These are phyloP conservation scores for Petaurus breviceps DNA, from an alignment of 2,113 vertebrate genomes.

Conservation along the genomic window DNA sequence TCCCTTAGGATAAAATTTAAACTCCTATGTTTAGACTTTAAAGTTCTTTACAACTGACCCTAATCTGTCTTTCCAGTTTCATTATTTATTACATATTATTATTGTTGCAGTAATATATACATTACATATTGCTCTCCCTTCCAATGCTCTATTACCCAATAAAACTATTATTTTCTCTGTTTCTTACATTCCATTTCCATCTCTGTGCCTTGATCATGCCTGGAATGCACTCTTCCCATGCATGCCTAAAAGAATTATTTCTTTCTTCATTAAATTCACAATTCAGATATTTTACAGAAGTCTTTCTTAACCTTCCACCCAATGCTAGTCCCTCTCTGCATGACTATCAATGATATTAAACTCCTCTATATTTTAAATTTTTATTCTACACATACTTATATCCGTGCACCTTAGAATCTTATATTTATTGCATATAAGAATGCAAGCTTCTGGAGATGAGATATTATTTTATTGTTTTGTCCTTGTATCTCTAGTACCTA, in stretches of 20 bases:
- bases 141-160: background rate
- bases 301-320: background rate
- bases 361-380: background rate
- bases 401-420: background rate
- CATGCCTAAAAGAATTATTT: background rate
- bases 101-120: no score
- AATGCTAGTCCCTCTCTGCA: background rate
- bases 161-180: background rate
- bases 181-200: background rate
- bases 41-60: background rate
- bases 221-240: background rate
- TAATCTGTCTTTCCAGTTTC: background rate
- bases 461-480: background rate
- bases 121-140: background rate
- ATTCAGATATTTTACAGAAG: background rate
- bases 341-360: background rate
- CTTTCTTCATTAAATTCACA: background rate
- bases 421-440: background rate
- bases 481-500: background rate
- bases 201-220: background rate
- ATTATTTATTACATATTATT: no score
- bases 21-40: background rate
- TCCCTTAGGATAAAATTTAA: background rate
- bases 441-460: background rate
- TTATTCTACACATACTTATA: background rate